These are phyloP conservation scores for Phyllotis vaccarum DNA, from an alignment of 2,797 vertebrate genomes.

Conservation along the genomic window DNA sequence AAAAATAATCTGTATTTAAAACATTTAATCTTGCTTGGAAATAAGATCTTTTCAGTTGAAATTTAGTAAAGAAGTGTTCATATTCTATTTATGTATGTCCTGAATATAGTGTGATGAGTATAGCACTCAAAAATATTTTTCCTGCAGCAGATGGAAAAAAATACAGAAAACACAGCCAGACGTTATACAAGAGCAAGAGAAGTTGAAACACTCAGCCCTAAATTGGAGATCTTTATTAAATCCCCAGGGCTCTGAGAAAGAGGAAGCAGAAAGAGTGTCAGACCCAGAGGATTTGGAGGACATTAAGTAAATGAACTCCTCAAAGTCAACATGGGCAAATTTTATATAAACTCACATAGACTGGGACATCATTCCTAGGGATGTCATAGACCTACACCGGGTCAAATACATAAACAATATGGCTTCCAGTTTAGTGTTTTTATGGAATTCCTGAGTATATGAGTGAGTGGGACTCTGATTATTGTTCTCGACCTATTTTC, in stretches of 20 bases:
- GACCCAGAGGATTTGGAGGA: too few species aligned
- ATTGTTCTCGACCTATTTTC: not conserved
- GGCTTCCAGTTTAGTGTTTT: not conserved
- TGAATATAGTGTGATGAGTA: not conserved
- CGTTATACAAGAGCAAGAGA: not conserved
- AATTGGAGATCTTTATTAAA: not conserved
- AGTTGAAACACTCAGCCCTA: not conserved
- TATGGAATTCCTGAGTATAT: too few species aligned
- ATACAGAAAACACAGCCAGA: not conserved
- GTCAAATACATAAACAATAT: too few species aligned
- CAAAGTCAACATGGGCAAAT: not conserved
- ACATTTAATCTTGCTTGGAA: not conserved
- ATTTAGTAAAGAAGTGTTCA: not conserved
- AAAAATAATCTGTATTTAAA: not conserved
- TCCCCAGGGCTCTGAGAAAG: too few species aligned
- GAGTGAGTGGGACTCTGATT: not conserved
- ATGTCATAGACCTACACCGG: accelerated
- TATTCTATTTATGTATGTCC: not conserved
- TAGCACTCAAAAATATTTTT: not conserved
- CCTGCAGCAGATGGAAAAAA: not conserved
- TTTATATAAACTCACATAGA: not conserved
- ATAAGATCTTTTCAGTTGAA: not conserved
- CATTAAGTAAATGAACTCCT: not conserved
- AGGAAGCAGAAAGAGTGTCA: not conserved
- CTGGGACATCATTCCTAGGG: too few species aligned